Evolutionary conservation across 2,888 invertebrate species (phyloP).

Genomic region (Mayetiola destructor): DNA sequence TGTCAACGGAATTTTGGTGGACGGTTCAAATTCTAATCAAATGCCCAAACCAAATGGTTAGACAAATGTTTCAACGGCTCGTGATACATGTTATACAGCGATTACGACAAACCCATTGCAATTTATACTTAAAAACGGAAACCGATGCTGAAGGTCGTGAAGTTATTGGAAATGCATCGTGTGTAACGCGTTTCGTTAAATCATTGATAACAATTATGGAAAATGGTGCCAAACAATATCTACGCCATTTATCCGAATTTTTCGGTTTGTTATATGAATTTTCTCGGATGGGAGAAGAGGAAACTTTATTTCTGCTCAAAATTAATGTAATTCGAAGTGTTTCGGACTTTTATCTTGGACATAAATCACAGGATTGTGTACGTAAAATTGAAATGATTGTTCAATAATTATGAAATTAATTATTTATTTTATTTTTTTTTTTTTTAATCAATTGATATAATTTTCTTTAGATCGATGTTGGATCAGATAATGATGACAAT

Average conservation of each 20-base stretch:
- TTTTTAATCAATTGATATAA: too few species aligned
- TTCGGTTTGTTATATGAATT: slow-evolving; percentile 86
- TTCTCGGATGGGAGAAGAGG: slow-evolving; percentile 89
- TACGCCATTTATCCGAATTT: slow-evolving; percentile 82
- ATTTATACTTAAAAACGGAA: slow-evolving; percentile 42
- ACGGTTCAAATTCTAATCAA: slow-evolving; percentile 87
- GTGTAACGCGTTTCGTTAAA: slow-evolving; percentile 84
- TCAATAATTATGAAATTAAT: neutral
- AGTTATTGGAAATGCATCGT: slow-evolving; percentile 58
- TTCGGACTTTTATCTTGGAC: slow-evolving; percentile 83
- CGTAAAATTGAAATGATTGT: slow-evolving; percentile 24
- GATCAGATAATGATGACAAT: slow-evolving; percentile 36
- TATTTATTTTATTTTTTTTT: neutral
- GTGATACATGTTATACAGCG: slow-evolving; percentile 90
- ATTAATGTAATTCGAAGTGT: slow-evolving; percentile 80
- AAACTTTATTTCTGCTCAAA: slow-evolving; percentile 72
- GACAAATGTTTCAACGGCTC: slow-evolving; percentile 91
- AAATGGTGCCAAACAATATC: slow-evolving; percentile 70
- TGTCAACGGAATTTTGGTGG: slow-evolving; percentile 92
- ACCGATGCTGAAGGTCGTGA: slow-evolving; percentile 37
- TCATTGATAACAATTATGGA: slow-evolving; percentile 76
- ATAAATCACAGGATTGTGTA: slow-evolving; percentile 59
- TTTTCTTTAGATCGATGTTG: slow-evolving; percentile 31
- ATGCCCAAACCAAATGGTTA: slow-evolving; percentile 92
- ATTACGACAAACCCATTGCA: slow-evolving; percentile 47